Percentiles rank a stretch among this genome's conserved stretches.
phyloP scores from a whole-genome alignment of 2,888 invertebrate species.

The Drosophila subsilvestris region DNA sequence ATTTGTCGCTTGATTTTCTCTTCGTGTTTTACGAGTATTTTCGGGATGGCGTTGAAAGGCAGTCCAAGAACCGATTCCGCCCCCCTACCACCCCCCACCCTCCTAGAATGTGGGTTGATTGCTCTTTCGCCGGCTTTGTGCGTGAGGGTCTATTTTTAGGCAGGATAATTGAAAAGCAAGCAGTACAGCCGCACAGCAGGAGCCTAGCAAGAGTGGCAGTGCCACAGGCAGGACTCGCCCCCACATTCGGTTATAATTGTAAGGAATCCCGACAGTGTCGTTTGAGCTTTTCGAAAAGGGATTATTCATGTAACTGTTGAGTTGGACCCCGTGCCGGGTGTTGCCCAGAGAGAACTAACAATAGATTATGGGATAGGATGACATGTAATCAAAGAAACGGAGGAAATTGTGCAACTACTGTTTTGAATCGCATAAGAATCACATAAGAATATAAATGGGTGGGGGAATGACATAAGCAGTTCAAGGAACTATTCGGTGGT shows the following conservation, averaged over 20 bases:
- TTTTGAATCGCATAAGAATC: too few species aligned
- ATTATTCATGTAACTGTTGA: constrained; percentile 54
- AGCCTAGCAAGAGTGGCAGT: constrained; percentile 19
- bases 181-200: constrained; percentile 38
- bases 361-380: constrained; percentile 29
- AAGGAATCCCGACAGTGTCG: constrained; percentile 49
- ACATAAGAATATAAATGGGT: constrained; percentile 1
- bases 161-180: constrained; percentile 76
- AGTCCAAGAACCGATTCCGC: constrained; percentile 5
- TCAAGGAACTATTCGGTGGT: constrained; percentile 11
- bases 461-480: background rate
- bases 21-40: constrained; percentile 7
- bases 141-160: constrained; percentile 64
- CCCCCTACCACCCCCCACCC: too few species aligned
- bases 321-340: constrained; percentile 23
- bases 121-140: constrained; percentile 22
- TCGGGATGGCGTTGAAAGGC: constrained; percentile 45
- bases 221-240: constrained; percentile 17
- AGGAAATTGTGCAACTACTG: constrained; percentile 45
- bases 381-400: constrained; percentile 16
- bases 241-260: constrained; percentile 48
- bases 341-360: constrained; percentile 18
- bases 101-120: constrained; percentile 32
- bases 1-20: constrained; percentile 35
- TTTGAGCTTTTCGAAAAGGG: constrained; percentile 11